Base-by-base conservation (phyloP, 30 jellyfish, hydroid and myxozoan species). In the Chrysaora quinquecirrha region DNA sequence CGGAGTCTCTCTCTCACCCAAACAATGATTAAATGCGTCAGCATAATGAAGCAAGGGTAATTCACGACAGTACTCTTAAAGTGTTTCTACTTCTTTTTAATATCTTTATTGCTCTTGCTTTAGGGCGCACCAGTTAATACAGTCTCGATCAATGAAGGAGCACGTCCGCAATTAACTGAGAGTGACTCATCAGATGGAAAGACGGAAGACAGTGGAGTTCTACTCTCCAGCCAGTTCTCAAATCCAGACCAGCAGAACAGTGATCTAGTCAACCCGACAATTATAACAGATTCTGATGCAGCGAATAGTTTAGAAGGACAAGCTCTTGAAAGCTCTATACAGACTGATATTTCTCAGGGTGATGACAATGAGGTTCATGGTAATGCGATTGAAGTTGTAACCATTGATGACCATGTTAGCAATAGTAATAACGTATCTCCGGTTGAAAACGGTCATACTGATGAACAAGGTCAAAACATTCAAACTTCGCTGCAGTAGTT, bases 201-300 rank as follows among this genome's bases (percentile, higher is more conserved):
- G n/a, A n/a, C n/a, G n/a, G n/a, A n/a, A n/a, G 87, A 76, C 35
- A 31, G 80, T 3, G 90, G 48, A 20, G 78, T 79, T 22, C 32
- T 80, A 30, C 47, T 80, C 3, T 68, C 83, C 2, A 61, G 83
- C 30, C 90, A 80, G 52, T 80, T 64, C 30, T 80, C 90, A 20
- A 68, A 25, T 25, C 25, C 83, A 23, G 90, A 47, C 34, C 71
- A 78, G 3, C 64, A 79, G 47, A 31, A 75, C 1, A 80, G 67
- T 48, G 90, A 80, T 46, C 76, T 80, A 3, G 90, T 80, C 56
- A 80, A 83, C 47, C 90, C 90, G 0, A 19, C 90, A 9, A 80
- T 80, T 83, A 80, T 80, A 0, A 34, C 49, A 33, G 35, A 83
- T 3, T 52, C 66, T 74, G 90, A 80, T 4, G 63, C 66, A 27